Evolutionary conservation across 1,140 invertebrate genomes (phyloP).

Genomic region (Aricia agestis): DNA sequence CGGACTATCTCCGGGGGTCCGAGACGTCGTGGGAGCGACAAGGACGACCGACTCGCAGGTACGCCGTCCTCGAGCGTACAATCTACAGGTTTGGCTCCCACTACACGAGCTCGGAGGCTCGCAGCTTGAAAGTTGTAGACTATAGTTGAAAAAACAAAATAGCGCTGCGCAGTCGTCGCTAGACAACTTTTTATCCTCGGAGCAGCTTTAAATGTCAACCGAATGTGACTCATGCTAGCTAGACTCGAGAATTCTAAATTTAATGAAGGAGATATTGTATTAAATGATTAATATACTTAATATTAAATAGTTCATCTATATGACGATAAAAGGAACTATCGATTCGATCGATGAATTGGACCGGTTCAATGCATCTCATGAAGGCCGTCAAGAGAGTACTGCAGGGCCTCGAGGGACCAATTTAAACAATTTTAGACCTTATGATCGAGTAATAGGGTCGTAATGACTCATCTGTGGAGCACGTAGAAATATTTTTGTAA

Average conservation of each 20-base stretch:
- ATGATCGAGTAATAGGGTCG: background rate
- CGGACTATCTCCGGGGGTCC: constrained; percentile 40
- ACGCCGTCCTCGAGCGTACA: constrained; percentile 64
- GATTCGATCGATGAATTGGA: constrained; percentile 55
- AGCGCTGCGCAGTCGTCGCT: constrained; percentile 44
- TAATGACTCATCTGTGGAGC: background rate
- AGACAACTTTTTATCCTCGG: constrained; percentile 36
- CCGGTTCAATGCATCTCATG: constrained; percentile 68
- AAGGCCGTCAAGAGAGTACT: constrained; percentile 66
- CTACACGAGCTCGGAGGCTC: constrained; percentile 64
- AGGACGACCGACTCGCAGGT: constrained; percentile 60
- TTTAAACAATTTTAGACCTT: constrained; percentile 20
- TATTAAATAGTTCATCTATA: background rate
- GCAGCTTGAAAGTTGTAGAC: constrained; percentile 60
- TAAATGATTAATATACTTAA: background rate
- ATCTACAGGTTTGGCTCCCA: constrained; percentile 76
- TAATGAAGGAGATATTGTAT: background rate
- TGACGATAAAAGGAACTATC: constrained; percentile 22
- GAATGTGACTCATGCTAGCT: background rate
- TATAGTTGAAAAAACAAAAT: constrained; percentile 58
- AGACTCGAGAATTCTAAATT: background rate
- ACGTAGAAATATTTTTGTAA: constrained; percentile 26
- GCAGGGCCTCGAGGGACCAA: constrained; percentile 50
- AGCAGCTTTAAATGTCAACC: constrained; percentile 9
- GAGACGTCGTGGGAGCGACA: constrained; percentile 47